Evolutionary conservation across 2,113 vertebrate species (phyloP).

Genomic region (Toxotes jaculatrix): DNA sequence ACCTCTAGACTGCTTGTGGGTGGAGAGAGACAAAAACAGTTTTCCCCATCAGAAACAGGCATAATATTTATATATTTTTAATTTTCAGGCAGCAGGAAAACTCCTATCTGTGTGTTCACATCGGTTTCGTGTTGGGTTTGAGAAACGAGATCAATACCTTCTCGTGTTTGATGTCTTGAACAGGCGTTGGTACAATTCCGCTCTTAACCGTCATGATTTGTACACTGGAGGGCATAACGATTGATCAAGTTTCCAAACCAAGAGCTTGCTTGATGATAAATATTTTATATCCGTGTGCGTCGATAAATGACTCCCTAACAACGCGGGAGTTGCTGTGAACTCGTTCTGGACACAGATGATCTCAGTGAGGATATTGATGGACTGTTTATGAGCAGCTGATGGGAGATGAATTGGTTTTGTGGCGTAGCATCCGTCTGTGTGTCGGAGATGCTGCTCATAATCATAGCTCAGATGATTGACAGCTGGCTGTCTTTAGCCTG

Average conservation of each 20-base stretch:
- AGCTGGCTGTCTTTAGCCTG: conserved; percentile 36
- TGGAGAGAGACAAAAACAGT: not conserved
- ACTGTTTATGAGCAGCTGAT: conserved; percentile 74
- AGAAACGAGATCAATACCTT: conserved; percentile 49
- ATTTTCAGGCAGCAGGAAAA: not conserved
- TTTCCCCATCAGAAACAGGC: conserved; percentile 1
- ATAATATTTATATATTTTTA: not conserved
- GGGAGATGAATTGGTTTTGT: conserved; percentile 76
- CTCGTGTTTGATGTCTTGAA: conserved; percentile 55
- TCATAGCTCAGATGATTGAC: conserved; percentile 68
- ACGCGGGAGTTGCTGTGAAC: conserved; percentile 33
- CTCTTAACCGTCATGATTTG: conserved; percentile 59
- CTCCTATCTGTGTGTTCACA: not conserved
- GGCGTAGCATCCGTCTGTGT: conserved; percentile 49
- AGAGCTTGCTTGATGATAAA: conserved; percentile 76
- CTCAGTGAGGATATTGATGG: conserved; percentile 66
- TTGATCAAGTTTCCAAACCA: conserved; percentile 74
- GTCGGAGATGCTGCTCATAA: conserved; percentile 62
- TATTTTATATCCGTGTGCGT: conserved; percentile 74
- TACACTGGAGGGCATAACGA: conserved; percentile 60
- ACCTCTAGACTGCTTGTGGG: not conserved
- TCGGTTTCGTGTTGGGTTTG: conserved; percentile 11
- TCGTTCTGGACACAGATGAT: conserved; percentile 39
- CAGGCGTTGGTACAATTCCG: conserved; percentile 52
- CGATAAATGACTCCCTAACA: conserved; percentile 67